phyloP scores from a whole-genome alignment of 2,113 vertebrate genomes.

The Propithecus coquereli region DNA sequence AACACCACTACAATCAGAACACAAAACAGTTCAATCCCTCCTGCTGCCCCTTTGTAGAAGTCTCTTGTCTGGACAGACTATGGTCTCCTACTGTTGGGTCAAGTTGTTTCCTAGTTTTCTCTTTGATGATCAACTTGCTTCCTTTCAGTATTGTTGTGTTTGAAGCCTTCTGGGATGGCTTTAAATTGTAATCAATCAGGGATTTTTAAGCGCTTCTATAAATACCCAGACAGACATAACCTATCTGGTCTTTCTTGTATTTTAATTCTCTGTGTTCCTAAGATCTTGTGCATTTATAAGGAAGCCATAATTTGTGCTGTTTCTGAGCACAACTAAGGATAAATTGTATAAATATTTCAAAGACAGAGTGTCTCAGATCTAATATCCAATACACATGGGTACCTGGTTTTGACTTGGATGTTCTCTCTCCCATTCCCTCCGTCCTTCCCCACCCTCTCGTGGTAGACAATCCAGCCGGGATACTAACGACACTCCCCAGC shows the following conservation, averaged over 20 bases:
- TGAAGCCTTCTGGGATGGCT: constrained; percentile 10
- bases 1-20: neutral
- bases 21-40: neutral
- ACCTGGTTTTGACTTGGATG: neutral
- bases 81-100: neutral
- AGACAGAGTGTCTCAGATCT: neutral
- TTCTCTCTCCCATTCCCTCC: neutral
- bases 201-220: neutral
- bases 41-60: neutral
- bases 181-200: neutral
- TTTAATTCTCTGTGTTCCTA: neutral
- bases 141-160: neutral
- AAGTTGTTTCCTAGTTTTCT: neutral
- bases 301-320: neutral
- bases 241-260: neutral
- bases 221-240: neutral
- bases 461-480: neutral
- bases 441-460: neutral
- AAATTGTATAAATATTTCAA: neutral
- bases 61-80: neutral
- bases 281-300: neutral
- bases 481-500: neutral
- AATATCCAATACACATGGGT: neutral
- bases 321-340: neutral
- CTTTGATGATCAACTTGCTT: constrained; percentile 35